Evolutionary conservation across 2,888 invertebrate species (phyloP).

Genomic region (Parelbella ahira): DNA sequence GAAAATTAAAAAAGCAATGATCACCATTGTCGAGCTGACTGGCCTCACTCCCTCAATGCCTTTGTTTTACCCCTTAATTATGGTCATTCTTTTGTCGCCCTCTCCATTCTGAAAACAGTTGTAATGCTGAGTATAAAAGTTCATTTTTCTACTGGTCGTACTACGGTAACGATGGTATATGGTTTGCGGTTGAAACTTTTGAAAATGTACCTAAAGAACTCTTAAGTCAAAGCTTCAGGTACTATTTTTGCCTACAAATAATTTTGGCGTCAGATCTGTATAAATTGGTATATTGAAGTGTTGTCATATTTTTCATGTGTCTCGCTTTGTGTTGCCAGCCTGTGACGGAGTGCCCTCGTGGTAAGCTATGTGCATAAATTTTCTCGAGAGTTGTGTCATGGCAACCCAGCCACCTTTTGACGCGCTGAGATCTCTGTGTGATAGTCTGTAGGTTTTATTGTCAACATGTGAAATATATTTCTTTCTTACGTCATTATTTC

Average conservation of each 20-base stretch:
- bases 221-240: too few relatives aligned
- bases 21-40: slow-evolving; percentile 19
- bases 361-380: slow-evolving; percentile 76
- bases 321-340: slow-evolving; percentile 39
- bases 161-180: neutral
- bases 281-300: slow-evolving; percentile 29
- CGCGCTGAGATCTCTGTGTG: slow-evolving; percentile 39
- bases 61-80: slow-evolving; percentile 25
- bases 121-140: slow-evolving; percentile 1
- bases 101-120: slow-evolving; percentile 6
- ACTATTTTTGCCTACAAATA: too few relatives aligned
- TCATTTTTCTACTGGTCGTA: slow-evolving; percentile 2
- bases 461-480: slow-evolving; percentile 16
- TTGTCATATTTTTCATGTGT: slow-evolving; percentile 41
- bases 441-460: slow-evolving; percentile 22
- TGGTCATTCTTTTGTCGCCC: slow-evolving; percentile 12
- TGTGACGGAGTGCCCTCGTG: slow-evolving; percentile 43
- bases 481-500: slow-evolving; percentile 1
- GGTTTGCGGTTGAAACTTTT: neutral
- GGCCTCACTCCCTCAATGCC: slow-evolving; percentile 14
- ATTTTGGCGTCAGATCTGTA: too few relatives aligned
- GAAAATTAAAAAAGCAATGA: slow-evolving; percentile 30
- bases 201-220: too few relatives aligned
- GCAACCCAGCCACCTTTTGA: slow-evolving; percentile 40
- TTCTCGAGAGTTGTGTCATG: slow-evolving; percentile 52